Conservation (phyloP, 2,888 invertebrate genomes). For the Phengaris arion region DNA sequence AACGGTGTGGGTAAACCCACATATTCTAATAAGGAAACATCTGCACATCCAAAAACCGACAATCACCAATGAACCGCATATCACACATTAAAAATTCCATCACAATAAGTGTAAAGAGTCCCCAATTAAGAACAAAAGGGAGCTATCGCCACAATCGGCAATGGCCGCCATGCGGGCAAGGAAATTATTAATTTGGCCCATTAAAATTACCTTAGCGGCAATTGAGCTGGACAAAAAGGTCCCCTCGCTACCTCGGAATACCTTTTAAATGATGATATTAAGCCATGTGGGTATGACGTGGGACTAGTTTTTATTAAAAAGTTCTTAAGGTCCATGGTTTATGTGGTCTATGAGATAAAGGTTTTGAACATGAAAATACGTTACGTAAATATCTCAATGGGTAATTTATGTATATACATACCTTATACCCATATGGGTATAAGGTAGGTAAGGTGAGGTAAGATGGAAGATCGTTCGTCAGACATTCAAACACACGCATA, state of each 20-base stretch:
- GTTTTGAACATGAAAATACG: not conserved
- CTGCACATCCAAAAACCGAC: constrained; percentile 32
- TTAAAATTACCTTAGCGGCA: constrained; percentile 50
- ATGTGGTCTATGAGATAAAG: not conserved
- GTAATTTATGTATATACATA: too few species aligned
- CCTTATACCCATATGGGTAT: too few species aligned
- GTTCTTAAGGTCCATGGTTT: not conserved
- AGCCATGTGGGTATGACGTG: constrained; percentile 33
- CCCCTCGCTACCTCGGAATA: constrained; percentile 42
- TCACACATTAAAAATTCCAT: constrained; percentile 42
- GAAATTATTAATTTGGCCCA: constrained; percentile 54
- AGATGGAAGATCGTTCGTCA: too few species aligned
- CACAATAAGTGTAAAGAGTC: constrained; percentile 46
- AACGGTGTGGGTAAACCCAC: not conserved
- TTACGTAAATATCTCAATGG: too few species aligned
- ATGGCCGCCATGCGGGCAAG: constrained; percentile 46
- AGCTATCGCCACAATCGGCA: constrained; percentile 38
- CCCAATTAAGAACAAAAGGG: constrained; percentile 46
- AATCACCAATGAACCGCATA: constrained; percentile 20
- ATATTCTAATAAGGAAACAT: not conserved
- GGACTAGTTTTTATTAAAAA: constrained; percentile 25
- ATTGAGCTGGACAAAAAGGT: constrained; percentile 47
- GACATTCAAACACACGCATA: too few species aligned
- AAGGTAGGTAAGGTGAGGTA: too few species aligned
- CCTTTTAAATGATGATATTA: constrained; percentile 43